These are phyloP conservation scores for Scrobipalpa atriplicella DNA, from an alignment of 2,888 invertebrate genomes.

Conservation along the genomic window DNA sequence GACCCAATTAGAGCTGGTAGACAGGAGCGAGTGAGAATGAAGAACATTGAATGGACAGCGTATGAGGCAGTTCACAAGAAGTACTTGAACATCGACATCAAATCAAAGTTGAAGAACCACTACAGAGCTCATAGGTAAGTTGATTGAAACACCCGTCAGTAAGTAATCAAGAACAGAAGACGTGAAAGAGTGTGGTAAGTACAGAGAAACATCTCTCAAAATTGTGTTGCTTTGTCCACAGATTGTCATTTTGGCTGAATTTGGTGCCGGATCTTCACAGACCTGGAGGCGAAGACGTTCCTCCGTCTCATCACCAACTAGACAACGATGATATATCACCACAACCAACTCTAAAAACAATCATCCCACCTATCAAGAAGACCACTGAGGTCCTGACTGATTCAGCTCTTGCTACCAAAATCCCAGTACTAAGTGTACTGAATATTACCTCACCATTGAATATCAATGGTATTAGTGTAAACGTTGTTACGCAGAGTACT, in stretches of 20 bases:
- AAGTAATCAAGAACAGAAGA: too few species aligned
- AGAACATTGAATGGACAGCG: slow-evolving; percentile 96
- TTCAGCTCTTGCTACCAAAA: slow-evolving; percentile 68
- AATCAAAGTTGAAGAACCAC: slow-evolving; percentile 95
- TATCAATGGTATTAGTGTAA: slow-evolving; percentile 68
- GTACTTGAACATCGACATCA: slow-evolving; percentile 94
- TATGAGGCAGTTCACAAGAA: slow-evolving; percentile 97
- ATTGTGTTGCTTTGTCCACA: slow-evolving; percentile 50
- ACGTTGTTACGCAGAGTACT: slow-evolving; percentile 65
- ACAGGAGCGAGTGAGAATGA: slow-evolving; percentile 90
- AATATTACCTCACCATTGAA: slow-evolving; percentile 74
- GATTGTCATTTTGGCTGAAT: slow-evolving; percentile 97
- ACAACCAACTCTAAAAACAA: slow-evolving; percentile 81
- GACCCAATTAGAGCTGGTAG: slow-evolving; percentile 86
- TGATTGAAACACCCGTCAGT: too few species aligned
- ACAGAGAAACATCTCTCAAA: not conserved
- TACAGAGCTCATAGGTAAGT: slow-evolving; percentile 92
- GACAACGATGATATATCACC: slow-evolving; percentile 86
- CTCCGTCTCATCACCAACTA: slow-evolving; percentile 92
- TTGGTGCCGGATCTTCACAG: slow-evolving; percentile 95
- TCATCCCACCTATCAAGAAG: slow-evolving; percentile 80
- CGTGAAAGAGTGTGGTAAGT: not conserved
- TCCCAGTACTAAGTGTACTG: slow-evolving; percentile 63
- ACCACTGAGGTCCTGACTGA: slow-evolving; percentile 77
- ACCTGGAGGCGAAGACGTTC: slow-evolving; percentile 93